Conservation (phyloP, 2,888 invertebrate species). For the Morpho achilles region DNA sequence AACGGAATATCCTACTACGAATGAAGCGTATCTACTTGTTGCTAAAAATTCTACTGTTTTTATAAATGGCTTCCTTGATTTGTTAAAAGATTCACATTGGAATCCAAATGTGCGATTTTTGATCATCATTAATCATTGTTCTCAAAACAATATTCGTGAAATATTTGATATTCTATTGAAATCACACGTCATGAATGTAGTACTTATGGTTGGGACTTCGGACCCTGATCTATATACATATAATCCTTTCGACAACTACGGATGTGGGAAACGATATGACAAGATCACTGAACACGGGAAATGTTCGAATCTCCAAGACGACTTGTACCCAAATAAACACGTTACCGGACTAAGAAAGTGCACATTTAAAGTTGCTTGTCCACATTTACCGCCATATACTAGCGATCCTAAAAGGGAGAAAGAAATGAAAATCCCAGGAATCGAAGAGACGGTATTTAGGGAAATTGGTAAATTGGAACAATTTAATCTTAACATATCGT, state of each 20-base stretch:
- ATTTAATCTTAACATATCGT: conserved; percentile 42
- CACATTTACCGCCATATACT: conserved; percentile 48
- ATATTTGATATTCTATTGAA: conserved; percentile 43
- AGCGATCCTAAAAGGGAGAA: conserved; percentile 30
- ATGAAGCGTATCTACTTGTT: conserved; percentile 38
- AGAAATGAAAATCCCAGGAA: conserved; percentile 19
- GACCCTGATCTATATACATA: conserved; percentile 45
- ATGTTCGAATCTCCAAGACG: conserved; percentile 32
- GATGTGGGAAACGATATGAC: conserved; percentile 50
- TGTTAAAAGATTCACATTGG: conserved; percentile 40
- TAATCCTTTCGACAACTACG: conserved; percentile 51
- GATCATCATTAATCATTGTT: conserved; percentile 35
- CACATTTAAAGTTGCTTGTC: conserved; percentile 37
- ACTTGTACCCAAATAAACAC: conserved; percentile 40
- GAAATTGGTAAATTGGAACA: conserved; percentile 40
- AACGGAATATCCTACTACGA: not conserved
- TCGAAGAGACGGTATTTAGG: conserved; percentile 35
- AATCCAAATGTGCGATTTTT: conserved; percentile 42
- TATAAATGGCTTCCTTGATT: conserved; percentile 18
- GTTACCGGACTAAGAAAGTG: conserved; percentile 45
- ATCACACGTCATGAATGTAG: conserved; percentile 36
- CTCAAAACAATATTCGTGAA: conserved; percentile 24
- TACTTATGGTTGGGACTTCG: conserved; percentile 39
- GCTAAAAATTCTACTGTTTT: conserved; percentile 31
- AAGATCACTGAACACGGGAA: conserved; percentile 41